A percentile compares a stretch with the other conserved stretches of the same genome.
These are phyloP conservation scores for Myrmecophaga tridactyla DNA, from an alignment of 2,113 vertebrate species.

Conservation along the genomic window DNA sequence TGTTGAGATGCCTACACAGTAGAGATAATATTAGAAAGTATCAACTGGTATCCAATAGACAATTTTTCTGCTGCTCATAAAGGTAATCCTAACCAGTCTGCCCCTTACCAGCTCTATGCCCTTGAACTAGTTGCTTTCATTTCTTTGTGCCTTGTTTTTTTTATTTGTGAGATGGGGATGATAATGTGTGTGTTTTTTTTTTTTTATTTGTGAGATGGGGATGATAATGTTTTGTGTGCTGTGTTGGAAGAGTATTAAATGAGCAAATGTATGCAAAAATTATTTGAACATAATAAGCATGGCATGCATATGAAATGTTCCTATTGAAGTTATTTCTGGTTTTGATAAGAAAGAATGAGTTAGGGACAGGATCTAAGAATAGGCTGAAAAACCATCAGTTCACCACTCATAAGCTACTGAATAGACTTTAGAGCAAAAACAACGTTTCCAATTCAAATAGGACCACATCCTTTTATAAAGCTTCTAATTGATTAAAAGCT, in stretches of 20 bases:
- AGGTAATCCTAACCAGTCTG: neutral
- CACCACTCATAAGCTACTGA: neutral
- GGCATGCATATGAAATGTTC: neutral
- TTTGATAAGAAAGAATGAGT: neutral
- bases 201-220: conserved; percentile 5
- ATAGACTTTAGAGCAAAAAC: neutral
- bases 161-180: neutral
- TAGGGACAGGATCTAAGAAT: neutral
- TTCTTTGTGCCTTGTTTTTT: neutral
- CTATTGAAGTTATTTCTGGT: conserved; percentile 30
- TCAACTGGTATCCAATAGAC: neutral
- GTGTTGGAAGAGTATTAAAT: conserved; percentile 22
- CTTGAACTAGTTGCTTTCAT: conserved; percentile 26
- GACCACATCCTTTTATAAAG: neutral
- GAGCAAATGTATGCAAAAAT: conserved; percentile 16
- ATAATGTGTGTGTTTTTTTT: no score
- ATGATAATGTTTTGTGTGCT: neutral
- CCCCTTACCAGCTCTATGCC: neutral
- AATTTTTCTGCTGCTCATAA: neutral
- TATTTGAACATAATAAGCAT: conserved; percentile 5
- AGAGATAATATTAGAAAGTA: neutral
- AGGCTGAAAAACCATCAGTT: neutral
- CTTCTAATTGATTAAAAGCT: conserved; percentile 43
- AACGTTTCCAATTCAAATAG: neutral
- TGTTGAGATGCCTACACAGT: neutral